phyloP scores from a whole-genome alignment of 2,888 invertebrate species.

The Phaonia tiefii region DNA sequence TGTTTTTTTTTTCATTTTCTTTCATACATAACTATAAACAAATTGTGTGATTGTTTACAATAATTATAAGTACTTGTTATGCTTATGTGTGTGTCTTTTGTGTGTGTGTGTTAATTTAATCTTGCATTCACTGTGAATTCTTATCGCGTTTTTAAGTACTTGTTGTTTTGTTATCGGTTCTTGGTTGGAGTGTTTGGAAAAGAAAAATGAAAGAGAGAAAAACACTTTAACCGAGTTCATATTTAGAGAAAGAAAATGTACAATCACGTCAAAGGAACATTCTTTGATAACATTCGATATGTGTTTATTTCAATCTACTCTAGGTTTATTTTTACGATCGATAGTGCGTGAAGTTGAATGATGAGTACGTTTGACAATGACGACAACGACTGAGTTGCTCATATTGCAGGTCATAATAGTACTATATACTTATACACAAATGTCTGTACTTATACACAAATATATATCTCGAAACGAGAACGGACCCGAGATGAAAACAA shows the following conservation, averaged over 20 bases:
- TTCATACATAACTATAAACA: background rate
- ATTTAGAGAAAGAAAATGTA: constrained; percentile 41
- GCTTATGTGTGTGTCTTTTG: background rate
- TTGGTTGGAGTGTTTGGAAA: constrained; percentile 20
- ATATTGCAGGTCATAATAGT: too few relatives aligned
- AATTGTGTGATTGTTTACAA: constrained; percentile 49
- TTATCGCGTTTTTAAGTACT: constrained; percentile 50
- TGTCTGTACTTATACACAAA: too few relatives aligned
- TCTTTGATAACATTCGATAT: constrained; percentile 28
- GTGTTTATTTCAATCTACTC: constrained; percentile 13
- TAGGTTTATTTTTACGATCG: constrained; percentile 14
- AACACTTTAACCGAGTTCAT: constrained; percentile 10
- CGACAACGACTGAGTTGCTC: background rate
- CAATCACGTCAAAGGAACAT: constrained; percentile 39
- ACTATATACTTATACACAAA: too few relatives aligned
- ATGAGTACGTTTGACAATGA: too few relatives aligned
- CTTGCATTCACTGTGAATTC: constrained; percentile 29
- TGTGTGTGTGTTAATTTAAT: constrained; percentile 54
- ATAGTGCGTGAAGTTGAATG: constrained; percentile 11
- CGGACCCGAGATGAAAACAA: too few relatives aligned
- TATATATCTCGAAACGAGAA: too few relatives aligned
- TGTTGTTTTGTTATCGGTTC: constrained; percentile 17
- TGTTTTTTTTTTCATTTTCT: too few relatives aligned
- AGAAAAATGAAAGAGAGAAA: constrained; percentile 26
- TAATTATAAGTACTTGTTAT: constrained; percentile 11